Conservation (phyloP, 2,888 invertebrate species). For the Clusia tigrina region DNA sequence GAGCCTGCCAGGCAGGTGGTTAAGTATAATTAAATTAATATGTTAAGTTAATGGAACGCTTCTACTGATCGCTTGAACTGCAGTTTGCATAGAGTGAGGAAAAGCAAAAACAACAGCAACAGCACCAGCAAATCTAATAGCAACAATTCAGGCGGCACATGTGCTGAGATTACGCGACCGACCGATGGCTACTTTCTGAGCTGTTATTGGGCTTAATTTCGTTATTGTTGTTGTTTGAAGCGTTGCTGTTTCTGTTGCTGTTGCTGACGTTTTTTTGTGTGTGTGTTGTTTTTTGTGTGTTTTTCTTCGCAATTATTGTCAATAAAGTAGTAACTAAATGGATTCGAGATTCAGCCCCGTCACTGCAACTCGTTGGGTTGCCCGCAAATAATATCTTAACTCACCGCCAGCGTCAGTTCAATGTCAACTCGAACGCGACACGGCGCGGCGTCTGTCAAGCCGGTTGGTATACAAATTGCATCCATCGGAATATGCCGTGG, state of each 20-base stretch:
- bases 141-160: background rate
- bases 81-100: no score
- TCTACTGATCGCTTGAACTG: background rate
- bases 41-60: background rate
- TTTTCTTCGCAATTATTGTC: conserved; percentile 41
- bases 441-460: no score
- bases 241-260: background rate
- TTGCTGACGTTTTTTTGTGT: background rate
- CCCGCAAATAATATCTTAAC: background rate
- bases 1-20: conserved; percentile 9
- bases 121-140: background rate
- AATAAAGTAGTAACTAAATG: no score
- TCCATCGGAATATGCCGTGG: no score
- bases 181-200: background rate
- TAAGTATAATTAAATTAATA: conserved; percentile 2
- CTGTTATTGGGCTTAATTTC: background rate
- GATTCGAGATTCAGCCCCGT: no score
- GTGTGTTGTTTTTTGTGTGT: conserved; percentile 17
- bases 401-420: background rate
- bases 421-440: no score
- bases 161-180: background rate
- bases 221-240: background rate
- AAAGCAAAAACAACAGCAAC: background rate
- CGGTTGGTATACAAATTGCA: no score
- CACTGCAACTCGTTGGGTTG: conserved; percentile 1